Percentiles rank a stretch among this genome's conserved stretches.
Conservation (phyloP, 2,797 vertebrate species). For the Denticeps clupeoides region DNA sequence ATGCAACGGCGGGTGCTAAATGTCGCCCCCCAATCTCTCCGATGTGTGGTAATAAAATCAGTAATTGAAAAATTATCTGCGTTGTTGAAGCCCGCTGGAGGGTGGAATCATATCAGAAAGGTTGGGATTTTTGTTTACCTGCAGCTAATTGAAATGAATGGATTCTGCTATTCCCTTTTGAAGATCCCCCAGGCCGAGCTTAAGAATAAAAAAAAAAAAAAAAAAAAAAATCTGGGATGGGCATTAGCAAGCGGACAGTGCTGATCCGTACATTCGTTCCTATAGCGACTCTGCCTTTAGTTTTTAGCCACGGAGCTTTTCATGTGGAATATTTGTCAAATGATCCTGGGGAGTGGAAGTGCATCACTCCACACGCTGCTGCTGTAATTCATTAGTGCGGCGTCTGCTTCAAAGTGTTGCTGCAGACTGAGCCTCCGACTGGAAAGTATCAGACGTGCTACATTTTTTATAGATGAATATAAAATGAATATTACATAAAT, state of each 20-base stretch:
- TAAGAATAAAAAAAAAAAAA: no score
- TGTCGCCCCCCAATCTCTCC: conserved; percentile 1
- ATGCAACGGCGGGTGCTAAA: neutral
- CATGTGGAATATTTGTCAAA: conserved; percentile 38
- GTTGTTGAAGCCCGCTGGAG: neutral
- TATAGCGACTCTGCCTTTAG: conserved; percentile 33
- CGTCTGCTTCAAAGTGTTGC: conserved; percentile 38
- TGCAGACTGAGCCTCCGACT: conserved; percentile 41
- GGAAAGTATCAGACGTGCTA: no score
- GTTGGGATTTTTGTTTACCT: neutral
- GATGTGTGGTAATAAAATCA: neutral
- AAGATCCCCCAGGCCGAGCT: neutral
- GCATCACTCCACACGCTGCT: conserved; percentile 37
- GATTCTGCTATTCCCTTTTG: neutral
- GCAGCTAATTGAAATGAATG: conserved; percentile 1
- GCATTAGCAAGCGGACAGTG: neutral
- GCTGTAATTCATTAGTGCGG: conserved; percentile 38
- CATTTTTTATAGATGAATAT: no score
- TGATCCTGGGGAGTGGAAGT: conserved; percentile 31
- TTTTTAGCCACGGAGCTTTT: conserved; percentile 35
- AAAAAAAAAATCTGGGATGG: neutral
- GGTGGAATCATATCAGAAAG: no score
- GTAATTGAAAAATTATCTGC: conserved; percentile 14
- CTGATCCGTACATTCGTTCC: conserved; percentile 16
- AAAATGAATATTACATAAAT: no score